These are phyloP conservation scores for Rhagonycha fulva DNA, from an alignment of 2,888 invertebrate species.

Conservation along the genomic window DNA sequence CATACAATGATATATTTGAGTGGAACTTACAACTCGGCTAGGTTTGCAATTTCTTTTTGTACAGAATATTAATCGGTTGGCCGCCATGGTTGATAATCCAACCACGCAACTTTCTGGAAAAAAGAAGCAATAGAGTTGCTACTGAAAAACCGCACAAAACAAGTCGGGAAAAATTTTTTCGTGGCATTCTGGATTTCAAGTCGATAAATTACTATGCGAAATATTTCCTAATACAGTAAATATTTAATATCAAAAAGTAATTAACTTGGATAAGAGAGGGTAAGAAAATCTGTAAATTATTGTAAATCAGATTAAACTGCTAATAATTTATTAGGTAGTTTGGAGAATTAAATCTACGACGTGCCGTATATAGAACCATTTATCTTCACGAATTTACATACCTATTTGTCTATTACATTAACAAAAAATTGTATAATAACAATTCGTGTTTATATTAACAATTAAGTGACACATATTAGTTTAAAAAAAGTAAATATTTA, in stretches of 20 bases:
- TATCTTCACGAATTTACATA: not conserved
- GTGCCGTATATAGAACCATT: not conserved
- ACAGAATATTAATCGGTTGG: not conserved
- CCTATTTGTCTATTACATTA: not conserved
- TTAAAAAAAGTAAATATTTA: not conserved
- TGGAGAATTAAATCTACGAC: not conserved
- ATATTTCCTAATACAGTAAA: not conserved
- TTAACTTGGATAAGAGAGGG: not conserved
- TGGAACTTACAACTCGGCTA: not conserved
- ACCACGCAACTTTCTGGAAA: not conserved
- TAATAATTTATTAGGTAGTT: not conserved
- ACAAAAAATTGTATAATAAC: not conserved
- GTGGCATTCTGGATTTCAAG: too few relatives aligned
- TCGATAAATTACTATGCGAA: too few relatives aligned
- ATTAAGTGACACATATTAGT: not conserved
- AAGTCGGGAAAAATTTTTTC: too few relatives aligned
- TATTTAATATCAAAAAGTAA: not conserved
- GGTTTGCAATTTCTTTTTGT: not conserved
- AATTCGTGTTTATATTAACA: not conserved
- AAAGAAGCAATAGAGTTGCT: too few relatives aligned
- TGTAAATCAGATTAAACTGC: not conserved
- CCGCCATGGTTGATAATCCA: not conserved
- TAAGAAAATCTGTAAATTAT: not conserved
- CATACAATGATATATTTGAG: not conserved
- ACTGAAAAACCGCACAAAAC: too few relatives aligned